Evolutionary conservation across 2,888 invertebrate genomes (phyloP).

Genomic region (Alentia gelatinosa): DNA sequence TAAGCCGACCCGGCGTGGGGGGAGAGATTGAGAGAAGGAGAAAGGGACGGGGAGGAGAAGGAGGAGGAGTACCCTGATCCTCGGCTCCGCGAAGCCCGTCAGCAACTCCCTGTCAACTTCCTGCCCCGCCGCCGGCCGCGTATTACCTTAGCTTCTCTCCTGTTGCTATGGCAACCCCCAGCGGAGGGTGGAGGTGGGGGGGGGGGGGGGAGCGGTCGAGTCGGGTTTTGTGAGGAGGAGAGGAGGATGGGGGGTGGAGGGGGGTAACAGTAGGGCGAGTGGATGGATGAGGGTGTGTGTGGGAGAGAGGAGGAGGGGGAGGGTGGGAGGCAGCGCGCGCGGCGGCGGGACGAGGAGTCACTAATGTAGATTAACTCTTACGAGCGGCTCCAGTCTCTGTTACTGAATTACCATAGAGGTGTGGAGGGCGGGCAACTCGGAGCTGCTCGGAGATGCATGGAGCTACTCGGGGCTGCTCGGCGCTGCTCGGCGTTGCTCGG

Average conservation of each 20-base stretch:
- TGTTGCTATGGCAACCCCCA: conserved; percentile 24
- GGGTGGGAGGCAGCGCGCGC: not conserved
- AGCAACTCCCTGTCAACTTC: conserved; percentile 19
- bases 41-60: no score
- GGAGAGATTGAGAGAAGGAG: no score
- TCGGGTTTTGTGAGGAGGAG: not conserved
- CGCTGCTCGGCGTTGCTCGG: not conserved
- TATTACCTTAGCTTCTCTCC: conserved; percentile 37
- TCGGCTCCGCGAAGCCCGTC: not conserved
- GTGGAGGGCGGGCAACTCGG: not conserved
- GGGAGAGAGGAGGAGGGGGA: not conserved
- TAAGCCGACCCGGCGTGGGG: no score
- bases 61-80: no score
- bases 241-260: not conserved
- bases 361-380: not conserved
- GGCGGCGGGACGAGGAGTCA: not conserved
- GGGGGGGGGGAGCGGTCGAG: not conserved
- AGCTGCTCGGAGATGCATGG: not conserved
- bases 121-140: conserved; percentile 3
- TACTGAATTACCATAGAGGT: not conserved
- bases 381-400: not conserved
- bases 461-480: not conserved
- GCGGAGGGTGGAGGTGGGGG: not conserved
- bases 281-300: not conserved
- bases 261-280: not conserved